Base-by-base conservation (phyloP, 2,888 invertebrate genomes). In the Coleophora flavipennella region DNA sequence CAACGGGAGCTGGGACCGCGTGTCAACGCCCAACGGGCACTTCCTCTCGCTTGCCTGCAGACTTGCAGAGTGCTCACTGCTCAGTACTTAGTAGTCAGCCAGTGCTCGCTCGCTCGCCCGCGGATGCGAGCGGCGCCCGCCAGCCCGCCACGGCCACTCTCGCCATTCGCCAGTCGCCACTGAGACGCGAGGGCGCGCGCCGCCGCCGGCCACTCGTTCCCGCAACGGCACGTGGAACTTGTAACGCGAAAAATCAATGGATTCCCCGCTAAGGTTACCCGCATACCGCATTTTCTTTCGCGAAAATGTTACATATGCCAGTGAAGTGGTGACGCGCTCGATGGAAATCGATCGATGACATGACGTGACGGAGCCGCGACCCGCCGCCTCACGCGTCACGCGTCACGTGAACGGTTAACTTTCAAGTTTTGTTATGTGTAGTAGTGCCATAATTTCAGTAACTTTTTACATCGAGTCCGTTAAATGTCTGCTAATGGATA, bases 191-290 rank as follows among this genome's bases (percentile, higher is more conserved):
- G 75, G 79, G 79, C 79, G 81, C 80, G 80, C 80, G 80, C 77
- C 77, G 71, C 67, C 60, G 55, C 52, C 44, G 52, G 54, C 66
- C 76, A 76, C 70, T 20, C 20, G 20, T 6, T 20, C 20, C 20
- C 20, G 20, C 20, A 51, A 57, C 49, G 67, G 79, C 77, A 80
- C 81, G 81, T 80, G 69, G 3, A 75, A 66, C 59, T 64, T 70
- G 67, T 70, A 68, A 57, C 73, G 74, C 74, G 78, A 80, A 80
- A 81, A 83, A 84, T 83, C 83, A 78, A 84, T 83, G 79, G 72
- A 72, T 73, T 64, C 66, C 69, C 62, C 62, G 51, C 62, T 67
- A 67, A 79, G 78, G 78, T 80, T 76, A 66, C 66, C 74, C 75
- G 83, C 83, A 83, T 83, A 79, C 79, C 80, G 83, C 83, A 84